Conservation (phyloP, 2,797 vertebrate species). For the Steatocranus sp. region DNA sequence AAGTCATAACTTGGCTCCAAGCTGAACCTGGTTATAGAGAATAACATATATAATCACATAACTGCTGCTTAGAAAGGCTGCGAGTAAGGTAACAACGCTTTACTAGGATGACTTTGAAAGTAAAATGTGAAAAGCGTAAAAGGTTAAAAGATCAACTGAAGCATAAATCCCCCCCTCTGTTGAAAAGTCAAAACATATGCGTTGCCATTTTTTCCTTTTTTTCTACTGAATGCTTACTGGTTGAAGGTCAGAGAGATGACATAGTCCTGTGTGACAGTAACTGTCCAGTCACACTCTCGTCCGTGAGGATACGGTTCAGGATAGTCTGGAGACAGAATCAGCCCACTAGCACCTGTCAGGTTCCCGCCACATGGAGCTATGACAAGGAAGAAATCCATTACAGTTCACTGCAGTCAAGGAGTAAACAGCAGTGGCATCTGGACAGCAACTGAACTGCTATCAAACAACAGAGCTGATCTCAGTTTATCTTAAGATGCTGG, state of each 20-base stretch:
- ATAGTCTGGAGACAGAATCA: slow-evolving; percentile 95
- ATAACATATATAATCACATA: background rate
- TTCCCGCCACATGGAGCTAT: slow-evolving; percentile 93
- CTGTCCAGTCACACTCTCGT: slow-evolving; percentile 95
- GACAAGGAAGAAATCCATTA: background rate
- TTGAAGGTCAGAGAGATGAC: slow-evolving; percentile 93
- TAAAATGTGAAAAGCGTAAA: background rate
- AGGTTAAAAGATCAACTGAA: background rate
- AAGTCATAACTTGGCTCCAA: slow-evolving; percentile 98
- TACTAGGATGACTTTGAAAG: background rate
- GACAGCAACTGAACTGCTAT: background rate
- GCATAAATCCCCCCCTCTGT: background rate
- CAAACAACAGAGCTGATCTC: background rate
- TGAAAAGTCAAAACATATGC: background rate
- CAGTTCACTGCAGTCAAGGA: background rate
- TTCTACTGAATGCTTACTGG: slow-evolving; percentile 72
- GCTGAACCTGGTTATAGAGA: slow-evolving; percentile 82
- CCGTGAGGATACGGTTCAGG: slow-evolving; percentile 94
- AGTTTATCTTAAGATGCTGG: background rate
- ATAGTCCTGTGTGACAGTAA: slow-evolving; percentile 88
- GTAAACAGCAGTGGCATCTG: background rate
- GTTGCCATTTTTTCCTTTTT: background rate
- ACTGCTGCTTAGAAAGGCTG: background rate
- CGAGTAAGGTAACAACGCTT: background rate
- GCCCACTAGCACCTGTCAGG: slow-evolving; percentile 87